Evolutionary conservation across 2,797 vertebrate species (phyloP).

Genomic region (Gambusia yucatana): DNA sequence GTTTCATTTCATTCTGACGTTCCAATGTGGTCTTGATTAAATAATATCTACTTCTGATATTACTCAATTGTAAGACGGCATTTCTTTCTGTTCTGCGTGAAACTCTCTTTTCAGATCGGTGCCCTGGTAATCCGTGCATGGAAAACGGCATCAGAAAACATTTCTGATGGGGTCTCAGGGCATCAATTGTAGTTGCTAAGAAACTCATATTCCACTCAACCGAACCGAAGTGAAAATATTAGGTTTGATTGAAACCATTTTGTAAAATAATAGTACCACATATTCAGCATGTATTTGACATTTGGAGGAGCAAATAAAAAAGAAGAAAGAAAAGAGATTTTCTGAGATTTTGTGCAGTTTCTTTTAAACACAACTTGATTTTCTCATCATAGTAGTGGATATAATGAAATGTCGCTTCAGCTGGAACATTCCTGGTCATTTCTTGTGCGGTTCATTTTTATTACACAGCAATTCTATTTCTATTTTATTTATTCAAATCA

Average conservation of each 20-base stretch:
- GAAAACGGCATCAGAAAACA: constrained; percentile 1
- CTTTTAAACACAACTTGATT: neutral
- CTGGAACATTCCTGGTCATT: neutral
- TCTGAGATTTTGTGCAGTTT: neutral
- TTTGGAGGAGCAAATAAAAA: neutral
- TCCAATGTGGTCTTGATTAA: neutral
- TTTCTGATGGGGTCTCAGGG: neutral
- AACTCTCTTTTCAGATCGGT: neutral
- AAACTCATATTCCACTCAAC: neutral
- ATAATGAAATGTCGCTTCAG: neutral
- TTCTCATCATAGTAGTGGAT: neutral
- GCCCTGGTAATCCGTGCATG: neutral
- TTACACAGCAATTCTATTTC: no score
- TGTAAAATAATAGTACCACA: neutral
- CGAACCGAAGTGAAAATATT: neutral
- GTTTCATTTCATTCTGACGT: neutral
- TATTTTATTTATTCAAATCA: neutral
- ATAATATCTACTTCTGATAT: neutral
- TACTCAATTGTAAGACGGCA: neutral
- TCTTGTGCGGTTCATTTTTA: neutral
- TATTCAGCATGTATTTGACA: neutral
- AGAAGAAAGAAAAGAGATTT: neutral
- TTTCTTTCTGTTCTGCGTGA: neutral
- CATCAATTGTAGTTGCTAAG: neutral
- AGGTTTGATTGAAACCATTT: neutral